Percentiles rank a stretch among this genome's conserved stretches.
These are phyloP conservation scores for Nyleta sp. DNA, from an alignment of 2,888 invertebrate species.

Conservation along the genomic window DNA sequence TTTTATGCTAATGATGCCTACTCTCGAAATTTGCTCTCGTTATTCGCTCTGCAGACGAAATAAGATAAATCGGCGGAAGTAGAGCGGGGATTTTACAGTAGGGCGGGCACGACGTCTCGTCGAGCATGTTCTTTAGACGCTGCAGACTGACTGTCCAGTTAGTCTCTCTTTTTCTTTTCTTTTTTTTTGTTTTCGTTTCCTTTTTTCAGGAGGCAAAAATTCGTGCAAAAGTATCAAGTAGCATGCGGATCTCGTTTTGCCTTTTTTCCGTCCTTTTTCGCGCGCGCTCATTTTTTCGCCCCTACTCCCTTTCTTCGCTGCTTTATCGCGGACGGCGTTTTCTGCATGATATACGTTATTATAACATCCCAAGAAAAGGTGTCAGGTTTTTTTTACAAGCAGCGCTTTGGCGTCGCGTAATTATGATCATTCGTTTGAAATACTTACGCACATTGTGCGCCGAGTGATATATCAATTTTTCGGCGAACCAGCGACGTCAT, in stretches of 20 bases:
- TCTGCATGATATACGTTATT: conserved; percentile 46
- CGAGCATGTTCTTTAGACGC: conserved; percentile 55
- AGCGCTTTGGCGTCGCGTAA: conserved; percentile 32
- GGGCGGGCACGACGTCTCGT: conserved; percentile 59
- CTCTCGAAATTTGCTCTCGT: conserved; percentile 61
- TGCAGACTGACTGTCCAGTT: conserved; percentile 63
- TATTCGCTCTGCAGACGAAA: conserved; percentile 62
- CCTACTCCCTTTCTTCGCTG: conserved; percentile 17
- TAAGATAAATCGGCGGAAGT: conserved; percentile 66
- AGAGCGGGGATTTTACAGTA: conserved; percentile 63
- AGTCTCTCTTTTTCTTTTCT: conserved; percentile 37
- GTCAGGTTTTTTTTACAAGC: conserved; percentile 43
- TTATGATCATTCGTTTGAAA: conserved; percentile 30
- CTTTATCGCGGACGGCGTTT: conserved; percentile 26
- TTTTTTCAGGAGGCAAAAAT: conserved; percentile 50
- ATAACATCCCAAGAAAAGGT: conserved; percentile 33
- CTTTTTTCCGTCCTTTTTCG: conserved; percentile 42
- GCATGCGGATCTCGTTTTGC: conserved; percentile 53
- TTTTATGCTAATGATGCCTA: conserved; percentile 60
- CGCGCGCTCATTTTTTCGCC: conserved; percentile 36
- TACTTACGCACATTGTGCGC: conserved; percentile 19
- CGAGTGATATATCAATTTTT: conserved; percentile 42
- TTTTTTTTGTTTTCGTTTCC: conserved; percentile 16
- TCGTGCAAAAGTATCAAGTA: conserved; percentile 63
- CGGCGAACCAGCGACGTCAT: conserved; percentile 34